Evolutionary conservation across 2,888 invertebrate species (phyloP).

Genomic region (Lochmaea crataegi): DNA sequence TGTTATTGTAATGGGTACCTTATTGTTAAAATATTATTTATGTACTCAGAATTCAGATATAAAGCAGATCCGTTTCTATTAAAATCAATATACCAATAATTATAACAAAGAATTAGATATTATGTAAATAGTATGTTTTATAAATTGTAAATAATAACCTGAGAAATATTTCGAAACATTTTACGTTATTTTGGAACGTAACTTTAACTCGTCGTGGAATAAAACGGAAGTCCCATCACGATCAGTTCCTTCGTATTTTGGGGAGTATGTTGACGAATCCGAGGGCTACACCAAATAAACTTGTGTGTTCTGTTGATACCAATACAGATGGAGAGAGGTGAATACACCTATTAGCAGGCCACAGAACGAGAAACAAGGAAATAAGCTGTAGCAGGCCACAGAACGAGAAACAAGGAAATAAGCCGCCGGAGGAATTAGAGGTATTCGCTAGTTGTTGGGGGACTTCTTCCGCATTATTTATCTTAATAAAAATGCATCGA

Average conservation of each 20-base stretch:
- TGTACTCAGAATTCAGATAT: too few relatives aligned
- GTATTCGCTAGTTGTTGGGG: background rate
- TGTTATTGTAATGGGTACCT: too few relatives aligned
- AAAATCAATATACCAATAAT: too few relatives aligned
- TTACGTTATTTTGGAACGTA: background rate
- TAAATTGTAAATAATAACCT: too few relatives aligned
- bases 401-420: conserved; percentile 6
- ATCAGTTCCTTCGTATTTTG: background rate
- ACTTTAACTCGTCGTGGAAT: background rate
- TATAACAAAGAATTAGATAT: too few relatives aligned
- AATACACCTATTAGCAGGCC: conserved; percentile 8
- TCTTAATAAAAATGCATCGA: background rate
- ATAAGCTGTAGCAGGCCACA: background rate
- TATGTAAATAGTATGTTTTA: too few relatives aligned
- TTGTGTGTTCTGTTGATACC: conserved; percentile 4
- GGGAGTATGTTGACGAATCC: background rate
- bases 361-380: conserved; percentile 6
- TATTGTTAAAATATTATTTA: too few relatives aligned
- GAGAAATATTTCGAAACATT: background rate
- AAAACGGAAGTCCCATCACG: background rate
- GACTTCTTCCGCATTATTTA: background rate
- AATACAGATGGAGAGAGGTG: conserved; percentile 3
- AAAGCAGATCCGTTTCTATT: too few relatives aligned
- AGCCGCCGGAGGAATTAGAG: background rate
- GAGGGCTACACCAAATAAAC: conserved; percentile 16